These are phyloP conservation scores for Cerceris rybyensis DNA, from an alignment of 2,888 invertebrate species.

Conservation along the genomic window DNA sequence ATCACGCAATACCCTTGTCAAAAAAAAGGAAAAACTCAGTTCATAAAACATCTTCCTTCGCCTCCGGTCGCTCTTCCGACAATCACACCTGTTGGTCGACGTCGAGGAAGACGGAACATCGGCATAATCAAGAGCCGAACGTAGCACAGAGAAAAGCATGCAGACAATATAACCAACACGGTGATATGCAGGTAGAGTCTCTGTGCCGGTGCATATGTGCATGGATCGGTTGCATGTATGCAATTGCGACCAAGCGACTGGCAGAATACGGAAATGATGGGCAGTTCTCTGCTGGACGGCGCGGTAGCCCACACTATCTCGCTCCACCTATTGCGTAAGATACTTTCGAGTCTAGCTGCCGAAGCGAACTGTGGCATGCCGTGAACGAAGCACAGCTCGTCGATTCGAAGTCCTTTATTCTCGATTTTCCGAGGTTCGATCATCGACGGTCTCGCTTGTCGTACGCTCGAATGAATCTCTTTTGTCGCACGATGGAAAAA, in stretches of 20 bases:
- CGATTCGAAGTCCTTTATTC: conserved; percentile 37
- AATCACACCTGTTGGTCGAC: no score
- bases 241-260: conserved; percentile 44
- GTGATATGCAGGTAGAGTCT: neutral
- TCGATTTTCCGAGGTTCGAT: conserved; percentile 28
- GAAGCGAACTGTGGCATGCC: conserved; percentile 52
- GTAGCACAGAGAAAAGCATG: conserved; percentile 26
- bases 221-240: conserved; percentile 23
- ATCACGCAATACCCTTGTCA: no score
- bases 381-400: conserved; percentile 25
- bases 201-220: conserved; percentile 1
- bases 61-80: no score
- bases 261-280: conserved; percentile 78
- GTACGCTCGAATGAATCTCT: neutral
- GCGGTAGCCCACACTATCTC: conserved; percentile 68
- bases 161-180: conserved; percentile 32
- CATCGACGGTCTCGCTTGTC: neutral
- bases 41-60: no score
- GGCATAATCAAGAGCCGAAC: neutral
- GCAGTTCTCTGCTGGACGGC: conserved; percentile 59
- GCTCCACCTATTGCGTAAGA: conserved; percentile 76
- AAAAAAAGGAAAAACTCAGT: no score
- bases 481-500: no score
- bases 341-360: conserved; percentile 73
- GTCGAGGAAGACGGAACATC: conserved; percentile 1